Evolutionary conservation across 2,113 vertebrate genomes (phyloP).

Genomic region (Calidris pygmaea): DNA sequence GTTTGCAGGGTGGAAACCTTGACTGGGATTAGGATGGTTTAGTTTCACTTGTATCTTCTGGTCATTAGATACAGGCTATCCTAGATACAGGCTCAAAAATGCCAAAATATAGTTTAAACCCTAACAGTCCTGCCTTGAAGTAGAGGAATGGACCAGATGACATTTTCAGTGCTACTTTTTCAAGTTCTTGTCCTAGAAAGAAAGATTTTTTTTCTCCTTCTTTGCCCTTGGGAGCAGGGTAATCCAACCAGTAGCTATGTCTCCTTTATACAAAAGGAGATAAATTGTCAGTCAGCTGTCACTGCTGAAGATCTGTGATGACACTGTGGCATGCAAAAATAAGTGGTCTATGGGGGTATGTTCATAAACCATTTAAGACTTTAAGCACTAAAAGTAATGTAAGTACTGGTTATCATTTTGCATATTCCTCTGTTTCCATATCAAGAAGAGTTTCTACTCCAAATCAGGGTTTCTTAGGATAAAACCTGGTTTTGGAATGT

Average conservation of each 20-base stretch:
- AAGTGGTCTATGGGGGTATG: neutral
- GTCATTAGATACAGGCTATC: neutral
- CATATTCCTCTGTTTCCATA: neutral
- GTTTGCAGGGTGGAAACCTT: neutral
- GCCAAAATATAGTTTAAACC: neutral
- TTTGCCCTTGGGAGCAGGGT: neutral
- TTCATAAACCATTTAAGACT: neutral
- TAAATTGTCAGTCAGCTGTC: neutral
- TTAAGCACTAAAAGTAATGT: neutral
- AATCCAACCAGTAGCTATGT: neutral
- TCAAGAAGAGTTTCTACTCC: neutral
- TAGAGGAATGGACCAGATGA: neutral
- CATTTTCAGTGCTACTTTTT: neutral
- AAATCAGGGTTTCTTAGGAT: neutral
- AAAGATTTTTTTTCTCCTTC: neutral
- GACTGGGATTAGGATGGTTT: neutral
- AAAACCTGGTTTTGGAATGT: neutral
- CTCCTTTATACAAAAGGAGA: neutral
- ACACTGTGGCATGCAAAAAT: neutral
- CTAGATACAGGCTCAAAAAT: neutral
- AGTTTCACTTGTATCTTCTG: neutral
- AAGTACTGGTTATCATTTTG: neutral
- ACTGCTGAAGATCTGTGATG: neutral
- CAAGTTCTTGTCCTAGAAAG: neutral
- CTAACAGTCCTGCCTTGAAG: neutral